A percentile compares a stretch with the other conserved stretches of the same genome.
Evolutionary conservation across 1,140 invertebrate species (phyloP).

Genomic region (Neotoxoptera formosana): DNA sequence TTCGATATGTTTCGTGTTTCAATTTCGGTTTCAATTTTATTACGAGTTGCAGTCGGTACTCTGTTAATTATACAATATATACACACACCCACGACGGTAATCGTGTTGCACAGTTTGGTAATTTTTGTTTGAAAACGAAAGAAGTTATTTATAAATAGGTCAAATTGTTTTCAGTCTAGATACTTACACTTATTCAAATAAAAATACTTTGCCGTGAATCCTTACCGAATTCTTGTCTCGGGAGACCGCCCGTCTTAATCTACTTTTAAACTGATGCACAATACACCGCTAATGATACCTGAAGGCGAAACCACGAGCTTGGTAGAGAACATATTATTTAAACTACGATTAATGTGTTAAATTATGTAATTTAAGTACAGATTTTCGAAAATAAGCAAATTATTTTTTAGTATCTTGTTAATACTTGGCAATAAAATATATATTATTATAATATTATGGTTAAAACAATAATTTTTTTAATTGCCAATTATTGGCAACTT

Average conservation of each 20-base stretch:
- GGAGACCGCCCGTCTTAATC: background rate
- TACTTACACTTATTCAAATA: background rate
- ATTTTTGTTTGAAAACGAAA: background rate
- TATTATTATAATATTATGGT: no score
- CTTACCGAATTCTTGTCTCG: background rate
- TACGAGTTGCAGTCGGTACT: background rate
- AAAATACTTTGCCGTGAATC: background rate
- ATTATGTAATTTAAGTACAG: background rate
- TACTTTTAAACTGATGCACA: background rate
- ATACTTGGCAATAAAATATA: no score
- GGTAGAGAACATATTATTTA: background rate
- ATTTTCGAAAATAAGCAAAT: background rate
- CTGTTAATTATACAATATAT: background rate
- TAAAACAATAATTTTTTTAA: no score
- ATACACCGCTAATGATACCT: background rate
- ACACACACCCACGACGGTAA: background rate
- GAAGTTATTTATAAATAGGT: slow-evolving; percentile 28
- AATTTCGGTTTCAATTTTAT: background rate
- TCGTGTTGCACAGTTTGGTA: background rate
- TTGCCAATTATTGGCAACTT: no score
- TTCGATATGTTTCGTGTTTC: background rate
- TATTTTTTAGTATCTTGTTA: background rate
- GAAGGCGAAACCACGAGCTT: background rate
- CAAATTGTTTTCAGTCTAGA: slow-evolving; percentile 18
- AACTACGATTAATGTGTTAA: no score